phyloP scores from a whole-genome alignment of 2,113 vertebrate genomes.

The Spheniscus mendiculus region DNA sequence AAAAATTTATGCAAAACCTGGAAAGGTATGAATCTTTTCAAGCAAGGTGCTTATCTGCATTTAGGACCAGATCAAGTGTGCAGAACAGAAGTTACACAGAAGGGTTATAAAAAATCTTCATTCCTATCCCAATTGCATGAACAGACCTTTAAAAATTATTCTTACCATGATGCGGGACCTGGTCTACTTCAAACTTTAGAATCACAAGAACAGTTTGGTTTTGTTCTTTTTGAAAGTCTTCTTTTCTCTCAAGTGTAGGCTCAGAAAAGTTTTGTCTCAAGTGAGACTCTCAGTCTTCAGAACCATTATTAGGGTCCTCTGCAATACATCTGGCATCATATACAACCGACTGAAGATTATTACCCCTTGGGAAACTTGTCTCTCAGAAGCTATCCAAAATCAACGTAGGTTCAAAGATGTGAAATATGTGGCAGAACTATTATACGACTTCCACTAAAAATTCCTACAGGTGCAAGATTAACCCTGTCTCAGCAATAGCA shows the following conservation, averaged over 20 bases:
- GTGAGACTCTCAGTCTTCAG: not conserved
- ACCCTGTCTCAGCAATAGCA: not conserved
- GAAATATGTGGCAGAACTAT: not conserved
- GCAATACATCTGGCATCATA: not conserved
- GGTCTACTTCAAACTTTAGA: not conserved
- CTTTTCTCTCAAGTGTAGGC: not conserved
- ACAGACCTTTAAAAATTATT: not conserved
- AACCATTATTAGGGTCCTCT: not conserved
- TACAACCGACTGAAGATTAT: not conserved
- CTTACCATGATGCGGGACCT: not conserved
- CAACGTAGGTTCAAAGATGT: not conserved
- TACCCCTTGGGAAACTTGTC: not conserved
- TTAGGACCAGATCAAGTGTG: not conserved
- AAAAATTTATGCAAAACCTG: not conserved
- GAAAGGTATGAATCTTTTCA: not conserved
- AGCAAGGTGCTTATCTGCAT: not conserved
- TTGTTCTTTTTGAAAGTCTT: not conserved
- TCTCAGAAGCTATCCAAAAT: not conserved
- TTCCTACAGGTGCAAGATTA: not conserved
- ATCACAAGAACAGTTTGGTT: not conserved
- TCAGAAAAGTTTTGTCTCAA: not conserved
- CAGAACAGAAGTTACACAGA: not conserved
- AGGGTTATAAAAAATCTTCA: not conserved
- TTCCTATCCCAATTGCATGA: not conserved
- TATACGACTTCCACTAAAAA: fast-evolving